Base-by-base conservation (phyloP, 2,888 invertebrate genomes). In the Drosophila neonasuta region DNA sequence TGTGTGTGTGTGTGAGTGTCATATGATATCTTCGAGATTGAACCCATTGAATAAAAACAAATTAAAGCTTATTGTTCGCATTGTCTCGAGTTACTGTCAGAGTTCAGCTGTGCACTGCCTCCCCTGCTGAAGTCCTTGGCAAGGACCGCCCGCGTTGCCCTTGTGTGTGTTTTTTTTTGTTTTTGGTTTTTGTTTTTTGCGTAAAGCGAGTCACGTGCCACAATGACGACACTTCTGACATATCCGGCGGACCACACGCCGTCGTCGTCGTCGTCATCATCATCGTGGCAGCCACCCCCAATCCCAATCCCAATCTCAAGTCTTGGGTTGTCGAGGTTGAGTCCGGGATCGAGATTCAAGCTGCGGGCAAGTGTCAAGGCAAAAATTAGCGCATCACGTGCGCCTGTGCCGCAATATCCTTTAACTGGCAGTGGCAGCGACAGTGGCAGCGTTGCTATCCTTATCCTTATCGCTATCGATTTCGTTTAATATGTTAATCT, bases 381-480 rank as follows among this genome's bases (percentile, higher is more conserved):
- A 68, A 74, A 85, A 86, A 86, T 88, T 88, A 86, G 88, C 88
- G 74, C 86, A 88, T 86, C 86, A 86, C 88, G 86, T 88, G 88
- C 86, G 60, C 46, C 69, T 72, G 73, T 70, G 79, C 82, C 82
- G 68, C 80, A 78, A 84, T 79, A 81, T 85, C 85, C 87, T 77
- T 59, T 67, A 60, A 71, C 75, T 66, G 74, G 61, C 69, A 65
- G 34, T 4, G 34, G 10, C 69, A 65, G 34, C 0, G 34, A 3
- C 34, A 34, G 34, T 1, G n/a, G 36, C 36, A 36, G 60, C 67
- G 48, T 55, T 41, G 59, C 49, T 57, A 55, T 63, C 17, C 60
- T 20, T 52, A 55, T 63, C 48, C 44, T 45, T 46, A 63, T 73
- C 77, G 64, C 70, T 74, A 86, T 86, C 84, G 88, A 84, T 87